phyloP scores from a whole-genome alignment of 1,140 invertebrate species.

The Drosophila pandora region DNA sequence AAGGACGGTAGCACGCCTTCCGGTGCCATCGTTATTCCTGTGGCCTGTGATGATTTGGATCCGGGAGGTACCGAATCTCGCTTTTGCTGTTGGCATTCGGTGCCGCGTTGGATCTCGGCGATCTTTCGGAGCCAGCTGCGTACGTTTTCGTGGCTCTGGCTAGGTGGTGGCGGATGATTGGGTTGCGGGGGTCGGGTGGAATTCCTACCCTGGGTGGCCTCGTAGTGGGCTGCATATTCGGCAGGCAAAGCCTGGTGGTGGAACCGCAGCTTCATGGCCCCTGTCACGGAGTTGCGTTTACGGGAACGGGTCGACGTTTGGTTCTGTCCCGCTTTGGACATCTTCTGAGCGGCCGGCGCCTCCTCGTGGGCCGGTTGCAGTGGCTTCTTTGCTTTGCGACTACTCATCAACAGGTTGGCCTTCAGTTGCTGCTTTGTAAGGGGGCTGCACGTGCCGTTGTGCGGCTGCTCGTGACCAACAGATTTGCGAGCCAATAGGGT shows the following conservation, averaged over 20 bases:
- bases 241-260: conserved; percentile 92
- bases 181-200: conserved; percentile 24
- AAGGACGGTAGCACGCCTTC: background rate
- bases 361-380: conserved; percentile 11
- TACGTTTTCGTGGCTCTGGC: conserved; percentile 86
- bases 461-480: conserved; percentile 36
- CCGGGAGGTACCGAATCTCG: background rate
- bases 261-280: conserved; percentile 90
- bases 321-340: conserved; percentile 84
- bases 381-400: conserved; percentile 38
- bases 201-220: conserved; percentile 86
- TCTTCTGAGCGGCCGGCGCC: conserved; percentile 14
- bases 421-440: conserved; percentile 79
- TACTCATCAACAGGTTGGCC: conserved; percentile 71
- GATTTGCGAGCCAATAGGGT: conserved; percentile 52
- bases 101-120: conserved; percentile 86
- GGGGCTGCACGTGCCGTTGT: conserved; percentile 66
- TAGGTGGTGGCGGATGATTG: conserved; percentile 52
- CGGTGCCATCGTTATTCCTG: background rate
- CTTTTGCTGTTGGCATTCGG: conserved; percentile 69
- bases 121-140: conserved; percentile 90
- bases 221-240: conserved; percentile 91
- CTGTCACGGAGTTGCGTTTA: conserved; percentile 19
- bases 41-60: background rate
- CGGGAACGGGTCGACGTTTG: conserved; percentile 26